Percentiles rank a stretch among this genome's conserved stretches.
Evolutionary conservation across 2,888 invertebrate genomes (phyloP).

Genomic region (Xestia xanthographa): DNA sequence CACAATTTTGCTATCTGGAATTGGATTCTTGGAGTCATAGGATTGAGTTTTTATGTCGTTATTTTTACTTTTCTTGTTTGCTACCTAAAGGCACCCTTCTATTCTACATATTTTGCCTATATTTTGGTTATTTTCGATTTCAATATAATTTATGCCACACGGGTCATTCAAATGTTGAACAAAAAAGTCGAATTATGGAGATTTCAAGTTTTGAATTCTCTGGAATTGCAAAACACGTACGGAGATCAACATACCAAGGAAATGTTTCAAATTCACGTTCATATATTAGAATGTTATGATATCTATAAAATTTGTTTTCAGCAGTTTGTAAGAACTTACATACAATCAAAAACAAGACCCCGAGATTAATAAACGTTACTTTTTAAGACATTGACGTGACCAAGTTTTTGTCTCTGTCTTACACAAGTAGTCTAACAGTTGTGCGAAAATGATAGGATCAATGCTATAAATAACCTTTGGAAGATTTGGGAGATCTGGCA

Average conservation of each 20-base stretch:
- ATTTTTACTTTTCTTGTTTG: background rate
- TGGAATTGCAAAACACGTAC: background rate
- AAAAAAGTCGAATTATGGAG: slow-evolving; percentile 19
- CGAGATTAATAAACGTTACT: no score
- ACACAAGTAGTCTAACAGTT: no score
- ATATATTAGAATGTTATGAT: slow-evolving; percentile 46
- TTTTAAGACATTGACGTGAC: no score
- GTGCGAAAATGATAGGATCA: no score
- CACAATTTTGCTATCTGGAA: slow-evolving; percentile 16
- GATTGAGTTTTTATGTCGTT: background rate
- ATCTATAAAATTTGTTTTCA: slow-evolving; percentile 27
- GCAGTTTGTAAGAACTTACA: slow-evolving; percentile 24
- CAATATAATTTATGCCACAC: slow-evolving; percentile 16
- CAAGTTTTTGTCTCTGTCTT: no score
- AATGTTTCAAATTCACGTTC: slow-evolving; percentile 24
- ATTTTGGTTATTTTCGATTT: slow-evolving; percentile 17
- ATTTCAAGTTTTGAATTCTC: background rate
- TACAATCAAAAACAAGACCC: no score
- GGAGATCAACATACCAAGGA: background rate
- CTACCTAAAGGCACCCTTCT: background rate
- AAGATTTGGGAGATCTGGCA: no score
- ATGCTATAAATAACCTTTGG: no score
- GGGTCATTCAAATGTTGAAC: slow-evolving; percentile 15
- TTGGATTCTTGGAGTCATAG: slow-evolving; percentile 28
- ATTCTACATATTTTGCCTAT: background rate